phyloP scores from a whole-genome alignment of 2,888 invertebrate genomes.

The Hydroisotoma schaefferi region DNA sequence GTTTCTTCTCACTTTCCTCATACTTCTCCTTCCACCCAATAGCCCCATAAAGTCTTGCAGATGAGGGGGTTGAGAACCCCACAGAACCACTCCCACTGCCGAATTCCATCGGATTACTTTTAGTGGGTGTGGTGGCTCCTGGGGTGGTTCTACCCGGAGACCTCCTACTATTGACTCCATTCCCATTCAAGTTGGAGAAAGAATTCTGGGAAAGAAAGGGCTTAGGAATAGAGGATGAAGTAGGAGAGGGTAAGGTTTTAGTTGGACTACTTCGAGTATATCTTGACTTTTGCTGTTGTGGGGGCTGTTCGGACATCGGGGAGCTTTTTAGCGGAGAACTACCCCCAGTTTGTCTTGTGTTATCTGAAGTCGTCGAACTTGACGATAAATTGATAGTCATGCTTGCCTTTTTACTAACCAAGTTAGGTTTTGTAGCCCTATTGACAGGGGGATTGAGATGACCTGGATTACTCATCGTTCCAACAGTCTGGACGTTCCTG shows the following conservation, averaged over 20 bases:
- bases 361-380: background rate
- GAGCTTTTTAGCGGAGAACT: background rate
- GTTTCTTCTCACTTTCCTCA: constrained; percentile 67
- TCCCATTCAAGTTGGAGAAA: background rate
- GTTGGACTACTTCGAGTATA: constrained; percentile 15
- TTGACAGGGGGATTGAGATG: constrained; percentile 17
- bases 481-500: too few species aligned
- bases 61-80: background rate
- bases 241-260: constrained; percentile 14
- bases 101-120: background rate
- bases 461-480: background rate
- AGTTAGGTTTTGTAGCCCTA: constrained; percentile 18
- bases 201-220: constrained; percentile 4
- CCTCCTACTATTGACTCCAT: background rate
- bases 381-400: constrained; percentile 40
- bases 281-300: background rate
- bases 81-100: background rate
- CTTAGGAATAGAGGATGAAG: constrained; percentile 24
- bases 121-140: constrained; percentile 19
- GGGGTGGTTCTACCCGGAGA: constrained; percentile 7
- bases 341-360: background rate
- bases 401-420: constrained; percentile 39
- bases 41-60: constrained; percentile 29
- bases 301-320: too few species aligned
- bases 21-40: constrained; percentile 63